Percentiles rank a stretch among this genome's conserved stretches.
Conservation (phyloP, 2,888 invertebrate species). For the Nezara viridula region DNA sequence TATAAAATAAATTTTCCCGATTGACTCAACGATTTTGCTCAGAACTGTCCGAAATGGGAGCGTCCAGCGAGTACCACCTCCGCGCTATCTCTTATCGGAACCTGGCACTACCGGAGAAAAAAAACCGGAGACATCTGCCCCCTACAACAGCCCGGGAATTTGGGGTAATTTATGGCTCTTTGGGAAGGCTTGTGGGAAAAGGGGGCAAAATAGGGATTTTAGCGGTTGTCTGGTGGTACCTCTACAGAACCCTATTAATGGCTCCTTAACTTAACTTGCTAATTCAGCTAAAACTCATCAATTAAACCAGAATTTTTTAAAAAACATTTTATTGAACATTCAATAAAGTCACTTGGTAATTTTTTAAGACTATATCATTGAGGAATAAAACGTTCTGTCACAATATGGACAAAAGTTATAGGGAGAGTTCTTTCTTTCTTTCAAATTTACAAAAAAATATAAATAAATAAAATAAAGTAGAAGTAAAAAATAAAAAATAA, state of each 20-base stretch:
- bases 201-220: constrained; percentile 16
- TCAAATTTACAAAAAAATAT: too few relatives aligned
- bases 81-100: constrained; percentile 58
- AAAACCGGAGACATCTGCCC: neutral
- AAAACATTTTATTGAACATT: too few relatives aligned
- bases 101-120: constrained; percentile 33
- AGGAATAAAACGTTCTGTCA: too few relatives aligned
- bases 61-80: constrained; percentile 16
- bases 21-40: neutral
- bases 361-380: too few relatives aligned
- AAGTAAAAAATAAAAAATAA: too few relatives aligned
- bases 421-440: too few relatives aligned
- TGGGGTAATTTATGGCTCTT: constrained; percentile 37
- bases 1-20: neutral
- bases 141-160: neutral
- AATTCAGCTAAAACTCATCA: neutral
- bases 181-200: constrained; percentile 17
- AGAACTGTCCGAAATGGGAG: neutral
- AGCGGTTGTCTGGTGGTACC: neutral
- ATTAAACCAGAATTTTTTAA: neutral
- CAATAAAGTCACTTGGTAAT: too few relatives aligned
- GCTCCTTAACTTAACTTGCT: neutral
- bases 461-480: too few relatives aligned
- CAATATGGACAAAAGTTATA: too few relatives aligned
- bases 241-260: neutral